phyloP scores from a whole-genome alignment of 2,113 vertebrate genomes.

The Ammodytes marinus region DNA sequence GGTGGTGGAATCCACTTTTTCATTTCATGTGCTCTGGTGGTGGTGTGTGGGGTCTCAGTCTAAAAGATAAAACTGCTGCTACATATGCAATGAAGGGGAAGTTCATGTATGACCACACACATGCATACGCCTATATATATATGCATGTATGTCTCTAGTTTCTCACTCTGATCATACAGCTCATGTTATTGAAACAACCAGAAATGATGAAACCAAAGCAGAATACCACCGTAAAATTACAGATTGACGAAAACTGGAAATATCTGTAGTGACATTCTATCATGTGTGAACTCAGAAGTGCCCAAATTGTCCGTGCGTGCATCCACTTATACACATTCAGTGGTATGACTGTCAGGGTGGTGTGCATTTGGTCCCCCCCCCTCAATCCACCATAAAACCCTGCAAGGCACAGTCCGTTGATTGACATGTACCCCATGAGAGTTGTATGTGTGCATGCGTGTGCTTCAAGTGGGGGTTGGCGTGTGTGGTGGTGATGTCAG shows the following conservation, averaged over 20 bases:
- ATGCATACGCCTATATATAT: not conserved
- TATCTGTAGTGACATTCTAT: not conserved
- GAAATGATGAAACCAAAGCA: not conserved
- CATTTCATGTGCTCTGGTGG: not conserved
- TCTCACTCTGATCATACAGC: not conserved
- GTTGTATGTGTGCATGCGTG: slow-evolving; percentile 11
- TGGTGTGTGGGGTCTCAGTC: not conserved
- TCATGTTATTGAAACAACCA: not conserved
- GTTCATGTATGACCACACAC: not conserved
- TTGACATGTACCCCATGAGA: slow-evolving; percentile 75
- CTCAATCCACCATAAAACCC: slow-evolving; percentile 44
- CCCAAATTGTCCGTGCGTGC: slow-evolving; percentile 1
- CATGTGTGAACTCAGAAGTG: not conserved
- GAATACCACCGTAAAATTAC: not conserved
- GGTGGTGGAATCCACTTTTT: not conserved
- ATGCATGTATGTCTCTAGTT: not conserved
- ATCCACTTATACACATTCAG: not conserved
- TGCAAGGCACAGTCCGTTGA: slow-evolving; percentile 60
- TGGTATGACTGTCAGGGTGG: slow-evolving; percentile 1
- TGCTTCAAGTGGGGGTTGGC: slow-evolving; percentile 23
- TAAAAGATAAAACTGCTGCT: not conserved
- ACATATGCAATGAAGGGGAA: not conserved
- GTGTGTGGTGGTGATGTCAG: slow-evolving; percentile 39
- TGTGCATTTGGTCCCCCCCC: slow-evolving; percentile 21
- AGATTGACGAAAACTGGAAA: not conserved